Evolutionary conservation across 1,140 invertebrate genomes (phyloP).

Genomic region (Mesaphorura yosii): DNA sequence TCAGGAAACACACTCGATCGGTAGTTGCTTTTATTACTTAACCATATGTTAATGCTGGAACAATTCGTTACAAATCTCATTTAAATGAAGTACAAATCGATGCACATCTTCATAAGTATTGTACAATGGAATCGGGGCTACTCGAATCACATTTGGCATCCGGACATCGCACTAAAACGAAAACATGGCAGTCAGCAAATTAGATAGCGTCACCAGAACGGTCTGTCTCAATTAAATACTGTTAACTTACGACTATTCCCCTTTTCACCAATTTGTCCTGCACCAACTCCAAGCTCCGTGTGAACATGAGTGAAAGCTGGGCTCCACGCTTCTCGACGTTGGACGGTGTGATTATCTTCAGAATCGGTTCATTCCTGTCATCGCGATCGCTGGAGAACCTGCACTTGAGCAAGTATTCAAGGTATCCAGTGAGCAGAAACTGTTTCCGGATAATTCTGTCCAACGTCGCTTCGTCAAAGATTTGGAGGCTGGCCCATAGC

Average conservation of each 20-base stretch:
- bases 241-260: neutral
- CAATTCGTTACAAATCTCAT: conserved; percentile 26
- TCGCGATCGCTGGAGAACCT: too few relatives aligned
- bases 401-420: neutral
- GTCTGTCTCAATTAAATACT: too few relatives aligned
- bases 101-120: conserved; percentile 45
- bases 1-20: neutral
- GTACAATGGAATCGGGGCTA: conserved; percentile 44
- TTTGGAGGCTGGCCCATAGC: neutral
- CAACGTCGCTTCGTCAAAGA: neutral
- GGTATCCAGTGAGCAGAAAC: neutral
- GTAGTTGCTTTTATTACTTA: neutral
- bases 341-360: neutral
- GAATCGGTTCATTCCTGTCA: neutral
- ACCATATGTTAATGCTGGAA: neutral
- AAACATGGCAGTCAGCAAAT: too few relatives aligned
- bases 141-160: neutral
- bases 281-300: neutral
- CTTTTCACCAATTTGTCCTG: neutral
- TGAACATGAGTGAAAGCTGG: neutral
- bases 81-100: conserved; percentile 34
- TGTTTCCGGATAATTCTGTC: neutral
- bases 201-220: too few relatives aligned
- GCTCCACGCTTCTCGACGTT: neutral
- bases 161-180: neutral